Percentiles rank a stretch among this genome's conserved stretches.
These are phyloP conservation scores for Ambastaia sidthimunki DNA, from an alignment of 2,797 vertebrate genomes.

Conservation along the genomic window DNA sequence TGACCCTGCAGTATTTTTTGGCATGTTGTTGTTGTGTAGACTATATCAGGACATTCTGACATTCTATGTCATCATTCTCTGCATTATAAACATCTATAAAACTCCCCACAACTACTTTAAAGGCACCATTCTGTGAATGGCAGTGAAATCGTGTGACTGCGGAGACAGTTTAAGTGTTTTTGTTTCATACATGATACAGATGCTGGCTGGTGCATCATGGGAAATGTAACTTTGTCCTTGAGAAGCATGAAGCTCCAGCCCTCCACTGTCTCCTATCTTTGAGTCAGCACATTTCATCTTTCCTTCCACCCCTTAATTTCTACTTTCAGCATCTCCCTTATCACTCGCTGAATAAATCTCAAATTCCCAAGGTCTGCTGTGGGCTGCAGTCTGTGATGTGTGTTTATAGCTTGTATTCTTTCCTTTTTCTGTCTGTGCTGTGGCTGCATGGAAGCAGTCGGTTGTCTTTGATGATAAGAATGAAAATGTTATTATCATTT, in stretches of 20 bases:
- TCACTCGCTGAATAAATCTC: slow-evolving; percentile 57
- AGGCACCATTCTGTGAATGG: background rate
- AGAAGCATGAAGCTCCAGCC: slow-evolving; percentile 64
- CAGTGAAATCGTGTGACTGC: background rate
- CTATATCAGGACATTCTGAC: background rate
- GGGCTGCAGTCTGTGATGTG: slow-evolving; percentile 16
- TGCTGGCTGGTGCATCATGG: slow-evolving; percentile 37
- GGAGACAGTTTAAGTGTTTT: background rate
- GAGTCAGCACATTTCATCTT: slow-evolving; percentile 76
- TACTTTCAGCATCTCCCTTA: slow-evolving; percentile 18
- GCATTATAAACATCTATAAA: slow-evolving; percentile 5
- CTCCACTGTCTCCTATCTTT: slow-evolving; percentile 67
- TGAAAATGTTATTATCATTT: background rate
- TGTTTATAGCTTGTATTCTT: slow-evolving; percentile 25
- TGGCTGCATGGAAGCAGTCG: no score
- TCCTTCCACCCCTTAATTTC: slow-evolving; percentile 37
- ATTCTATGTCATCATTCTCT: background rate
- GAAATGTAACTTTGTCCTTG: slow-evolving; percentile 68
- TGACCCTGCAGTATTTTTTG: slow-evolving; percentile 41
- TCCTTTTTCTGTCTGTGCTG: slow-evolving; percentile 13
- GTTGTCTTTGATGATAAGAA: background rate
- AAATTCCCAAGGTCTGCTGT: background rate
- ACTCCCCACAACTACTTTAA: background rate
- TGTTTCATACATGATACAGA: slow-evolving; percentile 18
- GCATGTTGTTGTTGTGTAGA: slow-evolving; percentile 6